Evolutionary conservation across 2,888 invertebrate genomes (phyloP), one percentile per base, ranked within the genome.

Genomic region (Chydorus sphaericus): DNA sequence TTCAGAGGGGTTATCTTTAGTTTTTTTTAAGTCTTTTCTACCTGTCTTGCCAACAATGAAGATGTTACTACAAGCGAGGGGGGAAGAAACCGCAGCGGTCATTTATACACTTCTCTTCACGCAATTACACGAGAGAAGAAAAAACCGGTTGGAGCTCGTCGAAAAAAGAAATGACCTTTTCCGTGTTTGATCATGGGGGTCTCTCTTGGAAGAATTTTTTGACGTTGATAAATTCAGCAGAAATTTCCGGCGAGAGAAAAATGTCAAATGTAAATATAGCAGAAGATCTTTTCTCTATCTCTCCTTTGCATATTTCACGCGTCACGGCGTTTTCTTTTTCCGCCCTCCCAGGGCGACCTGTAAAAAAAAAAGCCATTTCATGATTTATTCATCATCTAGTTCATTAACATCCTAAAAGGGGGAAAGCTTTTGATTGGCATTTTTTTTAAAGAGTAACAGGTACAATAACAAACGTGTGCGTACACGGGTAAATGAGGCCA

Each of bases 401-500:
- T n/a, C n/a, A n/a, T n/a, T n/a, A n/a, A n/a, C n/a, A n/a, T n/a
- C n/a, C n/a, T n/a, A n/a, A n/a, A n/a, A n/a, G n/a, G n/a, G n/a
- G n/a, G n/a, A n/a, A n/a, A n/a, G n/a, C n/a, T n/a, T n/a, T n/a
- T n/a, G n/a, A n/a, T n/a, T n/a, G n/a, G n/a, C n/a, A n/a, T n/a
- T n/a, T n/a, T n/a, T n/a, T n/a, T n/a, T n/a, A n/a, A n/a, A n/a
- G n/a, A n/a, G n/a, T n/a, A n/a, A n/a, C n/a, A n/a, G n/a, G n/a
- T n/a, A n/a, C n/a, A n/a, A n/a, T n/a, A n/a, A n/a, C n/a, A n/a
- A n/a, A n/a, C n/a, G n/a, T n/a, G n/a, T n/a, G n/a, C n/a, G n/a
- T n/a, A n/a, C n/a, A n/a, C n/a, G n/a, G n/a, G n/a, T n/a, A 44
- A 44, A 44, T 44, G 44, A 44, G 44, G 44, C 44, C 44, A 44